Conservation (phyloP, 2,113 vertebrate genomes). For the Rousettus leschenaultii region DNA sequence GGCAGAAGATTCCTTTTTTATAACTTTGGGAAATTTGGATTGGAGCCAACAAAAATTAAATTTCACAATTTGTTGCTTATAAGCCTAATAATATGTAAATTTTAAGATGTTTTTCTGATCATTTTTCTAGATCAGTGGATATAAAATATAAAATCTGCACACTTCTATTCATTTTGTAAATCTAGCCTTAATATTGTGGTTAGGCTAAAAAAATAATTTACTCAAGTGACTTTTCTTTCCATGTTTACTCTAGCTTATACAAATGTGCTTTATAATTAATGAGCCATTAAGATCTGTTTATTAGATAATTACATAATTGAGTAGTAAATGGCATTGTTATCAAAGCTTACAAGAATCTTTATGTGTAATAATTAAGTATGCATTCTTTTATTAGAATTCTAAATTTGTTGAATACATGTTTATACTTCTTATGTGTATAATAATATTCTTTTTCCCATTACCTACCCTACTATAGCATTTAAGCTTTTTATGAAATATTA, state of each 20-base stretch:
- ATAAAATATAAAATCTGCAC: slow-evolving; percentile 13
- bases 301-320: slow-evolving; percentile 46
- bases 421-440: background rate
- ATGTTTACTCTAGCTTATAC: slow-evolving; percentile 22
- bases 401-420: background rate
- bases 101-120: background rate
- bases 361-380: slow-evolving; percentile 2
- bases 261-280: slow-evolving; percentile 48
- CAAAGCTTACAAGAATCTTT: background rate
- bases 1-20: background rate
- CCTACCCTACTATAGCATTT: background rate
- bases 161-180: slow-evolving; percentile 14
- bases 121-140: background rate
- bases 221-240: background rate
- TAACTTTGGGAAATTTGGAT: background rate
- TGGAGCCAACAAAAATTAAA: background rate
- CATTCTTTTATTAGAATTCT: background rate
- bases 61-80: background rate
- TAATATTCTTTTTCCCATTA: background rate
- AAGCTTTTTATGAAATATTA: slow-evolving; percentile 18
- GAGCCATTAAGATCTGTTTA: slow-evolving; percentile 39
- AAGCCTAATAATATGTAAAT: background rate
- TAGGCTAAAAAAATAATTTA: background rate
- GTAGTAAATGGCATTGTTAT: slow-evolving; percentile 1
- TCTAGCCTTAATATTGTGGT: background rate